Evolutionary conservation across 1,140 invertebrate species (phyloP).

Genomic region (Eriosoma lanigerum): DNA sequence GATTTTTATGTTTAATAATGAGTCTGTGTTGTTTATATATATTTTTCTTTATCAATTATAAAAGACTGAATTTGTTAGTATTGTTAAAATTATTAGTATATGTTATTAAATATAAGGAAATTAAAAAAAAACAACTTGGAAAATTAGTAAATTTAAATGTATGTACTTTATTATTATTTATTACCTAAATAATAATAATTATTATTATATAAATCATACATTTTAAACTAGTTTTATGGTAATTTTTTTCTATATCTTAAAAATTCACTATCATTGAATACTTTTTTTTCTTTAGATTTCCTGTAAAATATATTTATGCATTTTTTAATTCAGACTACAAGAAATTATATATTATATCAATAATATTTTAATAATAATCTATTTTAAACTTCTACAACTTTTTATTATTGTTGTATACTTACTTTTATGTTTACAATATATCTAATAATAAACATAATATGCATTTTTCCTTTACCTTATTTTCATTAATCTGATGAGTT

Average conservation of each 20-base stretch:
- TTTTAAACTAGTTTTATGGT: neutral
- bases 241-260: neutral
- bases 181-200: too few relatives aligned
- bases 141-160: neutral
- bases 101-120: neutral
- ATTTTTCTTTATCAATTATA: too few relatives aligned
- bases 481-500: neutral
- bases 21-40: neutral
- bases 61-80: slow-evolving; percentile 26
- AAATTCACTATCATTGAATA: neutral
- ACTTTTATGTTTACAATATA: neutral
- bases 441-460: neutral
- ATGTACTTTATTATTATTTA: neutral
- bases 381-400: too few relatives aligned
- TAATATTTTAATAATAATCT: too few relatives aligned
- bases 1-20: neutral
- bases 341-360: neutral
- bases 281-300: neutral
- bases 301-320: neutral
- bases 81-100: neutral
- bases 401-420: too few relatives aligned
- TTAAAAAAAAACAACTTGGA: neutral
- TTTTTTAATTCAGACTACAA: neutral
- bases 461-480: slow-evolving; percentile 12
- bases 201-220: neutral